Base-by-base conservation (phyloP, 2,888 invertebrate genomes). In the Erebia aethiops region DNA sequence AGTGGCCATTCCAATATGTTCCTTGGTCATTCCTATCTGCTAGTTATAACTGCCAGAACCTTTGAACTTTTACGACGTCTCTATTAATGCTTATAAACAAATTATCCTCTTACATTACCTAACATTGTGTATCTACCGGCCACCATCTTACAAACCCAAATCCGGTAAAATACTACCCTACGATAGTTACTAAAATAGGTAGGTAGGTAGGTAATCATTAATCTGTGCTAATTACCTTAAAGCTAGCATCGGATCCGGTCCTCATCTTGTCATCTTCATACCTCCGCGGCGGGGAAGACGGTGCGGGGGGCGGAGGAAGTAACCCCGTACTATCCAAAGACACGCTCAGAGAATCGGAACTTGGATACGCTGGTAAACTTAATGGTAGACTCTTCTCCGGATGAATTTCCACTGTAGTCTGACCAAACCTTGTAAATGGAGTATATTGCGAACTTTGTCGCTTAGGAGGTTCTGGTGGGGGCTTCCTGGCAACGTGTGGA, bases 231-330 rank as follows among this genome's bases (percentile, higher is more conserved):
- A 76, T 87, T 85, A 97, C 96, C 95, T 97, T 97, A 91, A 97
- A 97, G 92, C 97, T 97, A 84, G 97, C 96, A 88, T 97, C 97
- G 78, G 96, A 97, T 57, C 97, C 97, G 77, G 96, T 96, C 75
- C 97, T 93, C 71, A 87, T 83, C 69, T 92, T 91, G 70, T 92
- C 91, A 1, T 91, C 92, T 7, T 92, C 92, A 75, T 90, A 90
- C 21, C 91, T 77, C 16, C 90, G 72, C 26, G 95, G 95, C 0
- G 96, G 95, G 7, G 95, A 95, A 2, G 95, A 94, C 4, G 95
- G 95, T 63, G 95, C 95, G 1, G 95, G 95, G 14, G 95, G 95
- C 35, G 96, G 96, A 63, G 95, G 94, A 61, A 95, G 94, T 74
- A 95, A 89, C 71, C 95, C 94, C 74, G 95, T 95, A 74, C 95